Percentiles rank a stretch among this genome's conserved stretches.
phyloP scores from a whole-genome alignment of 2,113 vertebrate species.

The Trichechus manatus region DNA sequence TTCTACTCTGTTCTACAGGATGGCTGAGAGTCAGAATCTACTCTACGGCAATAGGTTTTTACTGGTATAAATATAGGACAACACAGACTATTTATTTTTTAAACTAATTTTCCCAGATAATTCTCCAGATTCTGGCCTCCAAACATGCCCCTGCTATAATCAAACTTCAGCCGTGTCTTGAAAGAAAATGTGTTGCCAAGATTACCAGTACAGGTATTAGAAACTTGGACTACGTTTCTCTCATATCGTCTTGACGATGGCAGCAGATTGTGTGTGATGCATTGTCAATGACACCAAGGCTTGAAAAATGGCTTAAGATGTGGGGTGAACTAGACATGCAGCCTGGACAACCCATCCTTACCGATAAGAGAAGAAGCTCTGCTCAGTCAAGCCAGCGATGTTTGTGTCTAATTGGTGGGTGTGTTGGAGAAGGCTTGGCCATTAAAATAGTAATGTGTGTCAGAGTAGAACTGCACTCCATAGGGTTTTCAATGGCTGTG shows the following conservation, averaged over 20 bases:
- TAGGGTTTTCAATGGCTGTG: too few relatives aligned
- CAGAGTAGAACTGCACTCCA: too few relatives aligned
- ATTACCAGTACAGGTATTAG: not conserved
- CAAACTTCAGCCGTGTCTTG: not conserved
- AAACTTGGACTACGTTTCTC: conserved; percentile 54
- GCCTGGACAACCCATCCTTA: not conserved
- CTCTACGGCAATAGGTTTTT: too few relatives aligned
- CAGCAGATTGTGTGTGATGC: conserved; percentile 58
- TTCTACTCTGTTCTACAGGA: too few relatives aligned
- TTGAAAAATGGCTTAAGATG: conserved; percentile 62
- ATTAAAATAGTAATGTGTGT: too few relatives aligned
- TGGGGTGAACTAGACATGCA: conserved; percentile 33
- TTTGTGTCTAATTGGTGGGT: not conserved
- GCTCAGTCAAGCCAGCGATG: not conserved
- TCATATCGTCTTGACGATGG: conserved; percentile 1
- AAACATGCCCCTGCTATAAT: conserved; percentile 38
- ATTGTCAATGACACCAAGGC: conserved; percentile 57
- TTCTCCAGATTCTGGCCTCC: not conserved
- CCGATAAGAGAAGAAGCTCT: not conserved
- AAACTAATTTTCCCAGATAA: not conserved
- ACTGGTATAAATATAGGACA: too few relatives aligned
- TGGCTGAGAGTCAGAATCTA: too few relatives aligned
- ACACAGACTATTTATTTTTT: not conserved
- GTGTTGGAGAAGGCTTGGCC: not conserved
- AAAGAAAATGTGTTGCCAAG: conserved; percentile 44